Conservation (phyloP, 2,888 invertebrate species). For the Drosophila anceps region DNA sequence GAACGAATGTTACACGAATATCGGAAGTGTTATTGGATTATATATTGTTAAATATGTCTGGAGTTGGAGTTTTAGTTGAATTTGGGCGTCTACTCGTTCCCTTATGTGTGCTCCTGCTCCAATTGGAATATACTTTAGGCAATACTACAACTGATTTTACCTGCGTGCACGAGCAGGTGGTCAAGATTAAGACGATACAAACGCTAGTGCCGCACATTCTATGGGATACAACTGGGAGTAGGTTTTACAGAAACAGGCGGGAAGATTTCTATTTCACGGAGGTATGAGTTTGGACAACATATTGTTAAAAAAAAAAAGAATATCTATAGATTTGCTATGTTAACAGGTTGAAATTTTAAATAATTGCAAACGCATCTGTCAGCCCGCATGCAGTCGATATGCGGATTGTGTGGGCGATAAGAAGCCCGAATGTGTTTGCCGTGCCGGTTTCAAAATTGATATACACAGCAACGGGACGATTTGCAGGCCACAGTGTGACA, state of each 20-base stretch:
- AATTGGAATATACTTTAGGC: not conserved
- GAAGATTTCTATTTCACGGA: not conserved
- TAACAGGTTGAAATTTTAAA: not conserved
- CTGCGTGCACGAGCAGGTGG: slow-evolving; percentile 1
- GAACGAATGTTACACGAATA: not conserved
- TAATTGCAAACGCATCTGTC: slow-evolving; percentile 21
- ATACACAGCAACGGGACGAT: rapidly evolving
- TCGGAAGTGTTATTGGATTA: not conserved
- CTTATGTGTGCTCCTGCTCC: slow-evolving; percentile 11
- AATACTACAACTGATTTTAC: no score
- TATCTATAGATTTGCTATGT: not conserved
- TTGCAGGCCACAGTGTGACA: slow-evolving; percentile 68
- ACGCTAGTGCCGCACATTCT: not conserved
- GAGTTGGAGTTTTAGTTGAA: not conserved
- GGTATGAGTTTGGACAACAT: slow-evolving; percentile 8
- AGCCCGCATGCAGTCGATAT: slow-evolving; percentile 5
- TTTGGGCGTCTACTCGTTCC: not conserved
- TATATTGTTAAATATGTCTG: slow-evolving; percentile 5
- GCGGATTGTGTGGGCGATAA: slow-evolving; percentile 11
- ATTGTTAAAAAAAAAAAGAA: no score
- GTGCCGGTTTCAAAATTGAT: not conserved
- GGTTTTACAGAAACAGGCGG: rapidly evolving
- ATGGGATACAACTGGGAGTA: not conserved
- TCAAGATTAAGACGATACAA: rapidly evolving
- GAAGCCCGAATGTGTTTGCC: slow-evolving; percentile 18